Percentiles rank a stretch among this genome's conserved stretches.
These are phyloP conservation scores for Eutolmus rufibarbis DNA, from an alignment of 2,888 invertebrate species.

Conservation along the genomic window DNA sequence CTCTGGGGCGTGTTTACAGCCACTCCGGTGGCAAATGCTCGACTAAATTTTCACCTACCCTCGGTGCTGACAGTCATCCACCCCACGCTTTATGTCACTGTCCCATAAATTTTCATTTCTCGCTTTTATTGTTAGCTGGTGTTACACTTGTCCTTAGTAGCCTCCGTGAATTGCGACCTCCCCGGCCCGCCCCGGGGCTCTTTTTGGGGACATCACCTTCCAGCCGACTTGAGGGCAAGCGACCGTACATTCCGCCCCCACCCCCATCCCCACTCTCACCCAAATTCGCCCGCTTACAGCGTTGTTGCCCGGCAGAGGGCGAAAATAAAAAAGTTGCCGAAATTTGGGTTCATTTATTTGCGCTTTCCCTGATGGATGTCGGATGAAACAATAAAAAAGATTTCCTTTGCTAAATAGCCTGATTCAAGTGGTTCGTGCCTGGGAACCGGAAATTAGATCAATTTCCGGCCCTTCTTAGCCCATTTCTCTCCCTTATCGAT, in stretches of 20 bases:
- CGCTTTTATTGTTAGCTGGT: constrained; percentile 35
- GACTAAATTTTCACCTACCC: constrained; percentile 25
- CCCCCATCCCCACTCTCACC: background rate
- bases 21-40: constrained; percentile 11
- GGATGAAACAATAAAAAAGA: constrained; percentile 16
- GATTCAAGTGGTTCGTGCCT: constrained; percentile 1
- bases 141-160: constrained; percentile 31
- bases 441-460: constrained; percentile 10
- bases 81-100: constrained; percentile 30
- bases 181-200: background rate
- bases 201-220: background rate
- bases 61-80: constrained; percentile 10
- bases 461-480: background rate
- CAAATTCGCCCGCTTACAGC: background rate
- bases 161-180: background rate
- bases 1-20: constrained; percentile 32
- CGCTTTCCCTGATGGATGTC: constrained; percentile 1
- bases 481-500: background rate
- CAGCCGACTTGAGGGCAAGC: background rate
- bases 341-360: constrained; percentile 3
- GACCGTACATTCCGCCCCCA: background rate
- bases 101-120: constrained; percentile 42
- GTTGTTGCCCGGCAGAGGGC: background rate
- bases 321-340: background rate
- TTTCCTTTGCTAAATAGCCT: background rate